Base-by-base conservation (phyloP, 2,113 vertebrate species). In the Podarcis muralis region DNA sequence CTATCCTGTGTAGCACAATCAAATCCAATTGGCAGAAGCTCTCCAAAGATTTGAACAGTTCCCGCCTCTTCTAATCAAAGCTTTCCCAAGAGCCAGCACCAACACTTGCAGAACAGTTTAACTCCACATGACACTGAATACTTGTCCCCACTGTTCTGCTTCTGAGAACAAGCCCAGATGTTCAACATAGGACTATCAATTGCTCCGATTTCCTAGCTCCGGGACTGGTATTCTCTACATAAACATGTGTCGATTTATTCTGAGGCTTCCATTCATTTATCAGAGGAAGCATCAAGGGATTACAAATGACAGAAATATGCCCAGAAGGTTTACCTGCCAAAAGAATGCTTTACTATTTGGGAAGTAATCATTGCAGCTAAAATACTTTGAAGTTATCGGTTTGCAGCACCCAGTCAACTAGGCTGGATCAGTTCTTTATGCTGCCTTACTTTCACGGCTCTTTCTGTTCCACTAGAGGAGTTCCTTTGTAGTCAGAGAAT, bases 51-150 rank as follows among this genome's bases (percentile, higher is more conserved):
- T 62, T 4, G 1, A 16, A 62, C 16, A 62, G 59, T 62, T 62
- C 48, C 48, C 48, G 9, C 9, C 48, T 48, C 48, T 48, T 48
- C 48, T 48, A 11, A 48, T 48, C 48, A 20, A 77, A 40, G 37
- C 35, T 8, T 77, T 77, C 22, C 48, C 93, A 95, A 97, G 95
- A 96, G 95, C 93, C 95, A 96, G 94, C 88, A 96, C 95, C 95
- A 97, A 90, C 92, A 93, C 84, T 88, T 87, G 91, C 94, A 95
- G 95, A 94, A 94, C 85, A 95, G 87, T 86, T 86, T 88, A 90
- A 94, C 92, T 97, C 97, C 95, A 97, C 97, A 97, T 4, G 6
- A 97, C 96, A 95, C 93, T 87, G 76, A 81, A 93, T 92, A 87
- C 66, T 1, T 83, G 91, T 48, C 87, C 90, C 84, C 94, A n/a